Base-by-base conservation (phyloP, 2,797 vertebrate species). In the Denticeps clupeoides region DNA sequence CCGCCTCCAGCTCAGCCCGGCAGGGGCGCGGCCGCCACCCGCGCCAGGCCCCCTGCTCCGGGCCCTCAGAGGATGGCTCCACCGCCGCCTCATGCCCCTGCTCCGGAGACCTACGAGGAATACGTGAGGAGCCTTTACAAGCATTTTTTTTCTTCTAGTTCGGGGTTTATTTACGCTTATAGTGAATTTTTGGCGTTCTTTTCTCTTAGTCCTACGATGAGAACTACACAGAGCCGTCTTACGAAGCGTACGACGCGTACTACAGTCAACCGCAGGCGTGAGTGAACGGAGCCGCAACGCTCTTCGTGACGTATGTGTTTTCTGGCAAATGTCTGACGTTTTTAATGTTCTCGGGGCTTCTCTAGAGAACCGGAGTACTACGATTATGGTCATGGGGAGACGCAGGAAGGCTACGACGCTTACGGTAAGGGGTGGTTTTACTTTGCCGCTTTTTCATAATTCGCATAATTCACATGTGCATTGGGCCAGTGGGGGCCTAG, bases 251-350 rank as follows among this genome's bases (percentile, higher is more conserved):
- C 41, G 92, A 97, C 79, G 86, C 80, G 67, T 98, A 98, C 71
- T 98, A 97, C 83, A 93, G 79, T 74, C 94, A 97, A 78, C 87
- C 86, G 67, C 93, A 93, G 80, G 86, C 87, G 93, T 97, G 73
- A 96, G 94, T 88, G 53, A n/a, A n/a, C n/a, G n/a, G n/a, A n/a
- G n/a, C n/a, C n/a, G n/a, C n/a, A n/a, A n/a, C n/a, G n/a, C n/a
- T n/a, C n/a, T n/a, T n/a, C n/a, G n/a, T n/a, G n/a, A n/a, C n/a
- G n/a, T n/a, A n/a, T n/a, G n/a, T n/a, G n/a, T n/a, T n/a, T n/a
- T 49, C 47, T 51, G 15, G 11, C 24, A 15, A 7, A 12, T 22
- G 21, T 28, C 23, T 13, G 12, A 26, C 28, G 7, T 11, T 10
- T 4, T 13, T 2, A 6, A 7, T 38, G 9, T 18, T 41, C 16